phyloP scores from a whole-genome alignment of 2,113 vertebrate genomes.

The Tetrax tetrax region DNA sequence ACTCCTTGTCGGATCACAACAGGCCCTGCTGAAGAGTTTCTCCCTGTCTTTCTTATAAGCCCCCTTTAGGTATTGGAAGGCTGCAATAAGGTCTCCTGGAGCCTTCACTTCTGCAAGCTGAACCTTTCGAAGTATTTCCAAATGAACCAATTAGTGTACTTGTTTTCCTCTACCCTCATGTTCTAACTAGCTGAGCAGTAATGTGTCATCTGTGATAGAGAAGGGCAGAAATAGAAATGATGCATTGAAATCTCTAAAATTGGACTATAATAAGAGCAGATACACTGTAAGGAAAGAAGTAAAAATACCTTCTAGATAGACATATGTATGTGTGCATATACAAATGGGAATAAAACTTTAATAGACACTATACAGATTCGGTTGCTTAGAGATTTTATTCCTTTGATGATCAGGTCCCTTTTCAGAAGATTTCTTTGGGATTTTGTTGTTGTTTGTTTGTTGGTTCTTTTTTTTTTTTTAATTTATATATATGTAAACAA shows the following conservation, averaged over 20 bases:
- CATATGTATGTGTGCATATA: neutral
- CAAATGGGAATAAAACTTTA: neutral
- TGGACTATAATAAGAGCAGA: neutral
- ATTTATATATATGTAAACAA: neutral
- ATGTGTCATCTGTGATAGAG: neutral
- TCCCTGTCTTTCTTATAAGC: no score
- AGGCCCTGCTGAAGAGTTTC: no score
- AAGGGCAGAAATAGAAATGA: neutral
- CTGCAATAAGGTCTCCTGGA: no score
- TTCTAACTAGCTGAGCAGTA: neutral
- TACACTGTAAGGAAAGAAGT: neutral
- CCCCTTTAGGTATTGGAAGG: no score
- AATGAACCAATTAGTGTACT: neutral
- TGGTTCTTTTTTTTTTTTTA: neutral
- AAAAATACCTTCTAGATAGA: neutral
- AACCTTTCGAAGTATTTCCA: neutral
- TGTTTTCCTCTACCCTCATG: neutral
- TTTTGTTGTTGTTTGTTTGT: neutral
- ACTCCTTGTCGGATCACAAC: no score
- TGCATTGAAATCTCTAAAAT: slow-evolving; percentile 1
- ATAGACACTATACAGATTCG: neutral
- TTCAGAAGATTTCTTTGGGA: neutral
- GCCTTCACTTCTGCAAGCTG: no score
- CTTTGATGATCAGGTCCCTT: neutral
- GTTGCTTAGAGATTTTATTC: neutral